Conservation (phyloP, 2,797 vertebrate species). For the Manis javanica region DNA sequence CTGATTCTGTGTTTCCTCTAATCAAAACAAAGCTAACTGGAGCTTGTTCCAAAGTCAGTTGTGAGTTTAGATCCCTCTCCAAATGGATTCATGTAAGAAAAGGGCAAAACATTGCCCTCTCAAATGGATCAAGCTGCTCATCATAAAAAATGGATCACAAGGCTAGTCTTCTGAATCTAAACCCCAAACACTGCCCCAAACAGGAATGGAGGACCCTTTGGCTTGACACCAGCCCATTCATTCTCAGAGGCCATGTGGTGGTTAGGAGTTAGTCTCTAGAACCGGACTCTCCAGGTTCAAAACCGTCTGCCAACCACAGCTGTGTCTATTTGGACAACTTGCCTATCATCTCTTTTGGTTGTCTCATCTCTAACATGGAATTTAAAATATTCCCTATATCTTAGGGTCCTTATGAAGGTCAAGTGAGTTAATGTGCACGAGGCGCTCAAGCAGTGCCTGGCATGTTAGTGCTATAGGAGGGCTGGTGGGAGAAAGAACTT, state of each 20-base stretch:
- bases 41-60: neutral
- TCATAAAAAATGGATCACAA: neutral
- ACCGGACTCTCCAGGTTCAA: neutral
- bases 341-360: neutral
- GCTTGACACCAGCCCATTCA: neutral
- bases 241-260: neutral
- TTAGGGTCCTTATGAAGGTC: neutral
- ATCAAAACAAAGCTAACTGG: neutral
- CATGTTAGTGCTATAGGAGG: neutral
- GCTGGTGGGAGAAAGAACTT: neutral
- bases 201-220: neutral
- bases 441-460: neutral
- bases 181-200: neutral
- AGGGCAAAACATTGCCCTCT: neutral
- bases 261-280: constrained; percentile 4
- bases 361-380: neutral
- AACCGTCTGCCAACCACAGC: neutral
- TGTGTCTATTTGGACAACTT: neutral
- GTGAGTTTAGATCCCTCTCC: neutral
- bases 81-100: neutral
- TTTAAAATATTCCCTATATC: neutral
- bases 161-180: neutral
- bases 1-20: neutral
- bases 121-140: neutral
- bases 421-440: neutral